Percentiles rank a stretch among this genome's conserved stretches.
phyloP scores from a whole-genome alignment of 2,797 vertebrate genomes.

The Lutra lutra region DNA sequence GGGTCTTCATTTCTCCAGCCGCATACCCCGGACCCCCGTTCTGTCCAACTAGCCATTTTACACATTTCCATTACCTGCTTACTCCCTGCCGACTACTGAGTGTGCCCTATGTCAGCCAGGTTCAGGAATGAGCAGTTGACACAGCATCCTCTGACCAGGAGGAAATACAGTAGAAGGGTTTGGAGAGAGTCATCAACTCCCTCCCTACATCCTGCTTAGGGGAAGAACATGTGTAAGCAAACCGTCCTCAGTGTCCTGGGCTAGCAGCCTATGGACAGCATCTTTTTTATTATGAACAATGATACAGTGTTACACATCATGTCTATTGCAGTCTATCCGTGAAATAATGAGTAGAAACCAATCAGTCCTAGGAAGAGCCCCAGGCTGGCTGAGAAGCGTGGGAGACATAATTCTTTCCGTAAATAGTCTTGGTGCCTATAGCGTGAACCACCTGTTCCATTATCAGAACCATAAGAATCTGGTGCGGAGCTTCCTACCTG shows the following conservation, averaged over 20 bases:
- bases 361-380: background rate
- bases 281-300: background rate
- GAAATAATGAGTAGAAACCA: background rate
- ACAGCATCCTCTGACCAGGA: background rate
- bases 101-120: background rate
- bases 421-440: background rate
- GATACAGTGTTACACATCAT: background rate
- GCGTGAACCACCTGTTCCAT: background rate
- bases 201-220: background rate
- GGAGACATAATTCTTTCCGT: background rate
- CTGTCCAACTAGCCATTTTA: background rate
- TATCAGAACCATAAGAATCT: background rate
- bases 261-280: background rate
- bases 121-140: background rate
- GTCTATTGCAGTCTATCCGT: background rate
- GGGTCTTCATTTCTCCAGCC: background rate
- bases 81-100: background rate
- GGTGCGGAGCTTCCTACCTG: background rate
- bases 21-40: background rate
- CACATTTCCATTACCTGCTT: background rate
- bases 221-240: background rate
- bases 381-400: background rate
- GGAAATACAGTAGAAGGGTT: background rate
- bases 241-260: background rate
- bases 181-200: background rate